Evolutionary conservation across 53 echinoderm and acorn worm genomes (phyloP).

Genomic region (Holothuria scabra): DNA sequence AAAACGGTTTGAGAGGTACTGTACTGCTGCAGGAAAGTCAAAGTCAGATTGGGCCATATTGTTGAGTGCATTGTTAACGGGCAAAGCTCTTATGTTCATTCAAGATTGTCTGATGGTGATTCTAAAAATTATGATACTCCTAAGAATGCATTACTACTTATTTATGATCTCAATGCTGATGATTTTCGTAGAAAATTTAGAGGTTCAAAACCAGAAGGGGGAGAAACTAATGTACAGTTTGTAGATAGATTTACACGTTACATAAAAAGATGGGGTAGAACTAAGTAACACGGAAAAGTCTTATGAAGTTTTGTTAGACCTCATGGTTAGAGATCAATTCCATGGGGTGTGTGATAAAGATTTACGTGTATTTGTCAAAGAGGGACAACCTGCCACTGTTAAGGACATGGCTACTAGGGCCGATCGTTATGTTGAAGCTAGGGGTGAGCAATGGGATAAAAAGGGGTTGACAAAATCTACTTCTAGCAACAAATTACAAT

Average conservation of each 20-base stretch:
- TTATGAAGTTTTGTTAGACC: conserved; percentile 50
- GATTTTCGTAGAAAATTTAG: conserved; percentile 11
- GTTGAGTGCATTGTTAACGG: conserved; percentile 65
- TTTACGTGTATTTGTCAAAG: conserved; percentile 65
- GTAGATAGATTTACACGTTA: conserved; percentile 48
- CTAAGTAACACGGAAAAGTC: conserved; percentile 32
- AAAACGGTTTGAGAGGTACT: no score
- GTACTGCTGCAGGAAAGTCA: conserved; percentile 51
- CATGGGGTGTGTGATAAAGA: conserved; percentile 48
- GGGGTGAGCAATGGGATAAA: no score
- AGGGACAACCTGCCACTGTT: conserved; percentile 49
- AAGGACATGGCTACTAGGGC: conserved; percentile 45
- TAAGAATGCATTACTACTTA: conserved; percentile 46
- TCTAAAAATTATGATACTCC: conserved; percentile 41
- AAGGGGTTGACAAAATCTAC: no score
- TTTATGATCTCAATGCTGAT: conserved; percentile 60
- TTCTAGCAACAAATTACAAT: no score
- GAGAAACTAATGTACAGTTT: conserved; percentile 59
- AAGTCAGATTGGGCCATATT: conserved; percentile 59
- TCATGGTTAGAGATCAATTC: not conserved
- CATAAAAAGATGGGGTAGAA: conserved; percentile 65
- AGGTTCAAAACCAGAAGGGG: conserved; percentile 48
- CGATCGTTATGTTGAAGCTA: conserved; percentile 67
- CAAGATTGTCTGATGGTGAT: conserved; percentile 57
- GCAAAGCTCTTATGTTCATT: no score